Evolutionary conservation across 2,888 invertebrate genomes (phyloP).

Genomic region (Thymelicus sylvestris): DNA sequence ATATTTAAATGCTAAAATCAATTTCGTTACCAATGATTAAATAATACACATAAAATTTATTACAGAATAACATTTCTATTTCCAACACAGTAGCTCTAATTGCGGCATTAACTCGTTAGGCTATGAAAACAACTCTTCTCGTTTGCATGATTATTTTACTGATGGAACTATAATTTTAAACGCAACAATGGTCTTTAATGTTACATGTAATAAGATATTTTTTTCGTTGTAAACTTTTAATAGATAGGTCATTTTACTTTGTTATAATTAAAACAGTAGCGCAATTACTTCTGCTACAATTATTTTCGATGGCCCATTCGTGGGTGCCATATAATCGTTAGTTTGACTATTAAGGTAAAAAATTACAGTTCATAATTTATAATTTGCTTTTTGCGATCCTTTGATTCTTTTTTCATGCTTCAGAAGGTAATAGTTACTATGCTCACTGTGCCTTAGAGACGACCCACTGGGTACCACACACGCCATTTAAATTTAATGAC

Average conservation of each 20-base stretch:
- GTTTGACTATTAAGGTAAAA: not conserved
- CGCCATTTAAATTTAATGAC: no score
- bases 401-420: no score
- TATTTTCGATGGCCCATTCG: slow-evolving; percentile 2
- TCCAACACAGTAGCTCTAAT: slow-evolving; percentile 37
- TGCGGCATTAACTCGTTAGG: slow-evolving; percentile 45
- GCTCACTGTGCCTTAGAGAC: no score
- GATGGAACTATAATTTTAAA: not conserved
- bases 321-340: not conserved
- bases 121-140: slow-evolving; percentile 38
- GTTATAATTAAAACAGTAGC: not conserved
- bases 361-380: not conserved
- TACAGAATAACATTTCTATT: slow-evolving; percentile 9
- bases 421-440: no score
- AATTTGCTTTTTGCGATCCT: no score
- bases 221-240: not conserved
- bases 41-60: slow-evolving; percentile 5
- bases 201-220: not conserved
- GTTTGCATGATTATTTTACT: slow-evolving; percentile 7
- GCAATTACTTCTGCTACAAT: not conserved
- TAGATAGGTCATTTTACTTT: not conserved
- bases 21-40: not conserved
- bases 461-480: no score
- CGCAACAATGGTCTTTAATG: not conserved
- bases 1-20: not conserved